A percentile compares a stretch with the other conserved stretches of the same genome.
Evolutionary conservation across 1,140 invertebrate species (phyloP).

Genomic region (Aphaenogaster floridana): DNA sequence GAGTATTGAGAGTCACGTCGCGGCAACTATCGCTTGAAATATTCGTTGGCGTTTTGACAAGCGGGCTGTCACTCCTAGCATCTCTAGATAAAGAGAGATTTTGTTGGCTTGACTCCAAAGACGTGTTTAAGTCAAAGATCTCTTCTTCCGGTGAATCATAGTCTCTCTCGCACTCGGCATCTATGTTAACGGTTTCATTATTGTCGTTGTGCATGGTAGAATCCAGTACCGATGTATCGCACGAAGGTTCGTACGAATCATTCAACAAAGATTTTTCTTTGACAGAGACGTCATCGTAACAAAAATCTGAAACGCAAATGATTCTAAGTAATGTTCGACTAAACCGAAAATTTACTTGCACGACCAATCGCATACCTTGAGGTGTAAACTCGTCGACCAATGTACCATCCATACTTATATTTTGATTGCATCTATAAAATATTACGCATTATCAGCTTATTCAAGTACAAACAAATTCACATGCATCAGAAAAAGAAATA

Average conservation of each 20-base stretch:
- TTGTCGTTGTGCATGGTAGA: background rate
- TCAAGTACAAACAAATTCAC: background rate
- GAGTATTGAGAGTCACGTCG: background rate
- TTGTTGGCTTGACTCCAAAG: conserved; percentile 15
- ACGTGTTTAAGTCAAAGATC: background rate
- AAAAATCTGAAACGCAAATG: conserved; percentile 36
- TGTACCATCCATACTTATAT: conserved; percentile 75
- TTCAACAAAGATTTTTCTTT: background rate
- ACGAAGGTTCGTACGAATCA: background rate
- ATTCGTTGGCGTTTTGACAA: background rate
- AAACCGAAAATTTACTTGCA: background rate
- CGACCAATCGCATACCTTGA: conserved; percentile 62
- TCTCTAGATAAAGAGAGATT: background rate
- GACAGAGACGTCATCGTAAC: background rate
- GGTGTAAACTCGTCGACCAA: conserved; percentile 78
- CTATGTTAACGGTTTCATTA: background rate
- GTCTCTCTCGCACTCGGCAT: background rate
- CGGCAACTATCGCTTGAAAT: background rate
- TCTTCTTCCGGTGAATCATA: background rate
- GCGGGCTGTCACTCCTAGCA: background rate
- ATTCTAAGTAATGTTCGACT: background rate
- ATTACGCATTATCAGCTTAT: background rate
- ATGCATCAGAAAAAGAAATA: background rate
- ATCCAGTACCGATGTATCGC: background rate
- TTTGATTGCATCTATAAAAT: conserved; percentile 78